phyloP scores from a whole-genome alignment of 2,888 invertebrate species.

The Synanthedon myopaeformis region DNA sequence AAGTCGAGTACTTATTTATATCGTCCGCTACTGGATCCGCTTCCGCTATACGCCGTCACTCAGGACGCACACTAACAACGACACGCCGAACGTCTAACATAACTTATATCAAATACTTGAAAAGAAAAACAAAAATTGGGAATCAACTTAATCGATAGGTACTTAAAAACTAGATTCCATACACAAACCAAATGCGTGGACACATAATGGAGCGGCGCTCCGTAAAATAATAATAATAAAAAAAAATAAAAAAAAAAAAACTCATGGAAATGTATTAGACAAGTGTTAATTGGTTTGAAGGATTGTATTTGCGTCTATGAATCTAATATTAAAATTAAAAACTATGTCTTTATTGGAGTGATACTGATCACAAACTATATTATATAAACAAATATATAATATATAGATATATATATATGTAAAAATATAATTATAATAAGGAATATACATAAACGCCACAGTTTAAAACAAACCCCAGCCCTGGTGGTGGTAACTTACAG shows the following conservation, averaged over 20 bases:
- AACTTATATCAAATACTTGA: constrained; percentile 32
- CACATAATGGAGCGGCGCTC: constrained; percentile 34
- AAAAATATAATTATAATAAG: constrained; percentile 39
- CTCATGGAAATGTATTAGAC: constrained; percentile 50
- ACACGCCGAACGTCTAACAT: too few relatives aligned
- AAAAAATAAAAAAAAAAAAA: constrained; percentile 23
- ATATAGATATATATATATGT: too few relatives aligned
- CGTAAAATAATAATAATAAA: constrained; percentile 11
- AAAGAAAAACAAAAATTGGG: constrained; percentile 35
- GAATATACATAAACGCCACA: constrained; percentile 49
- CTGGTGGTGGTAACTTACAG: not conserved
- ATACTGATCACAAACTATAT: constrained; percentile 47
- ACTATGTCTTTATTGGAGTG: constrained; percentile 68
- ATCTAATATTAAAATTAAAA: constrained; percentile 29
- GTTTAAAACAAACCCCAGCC: constrained; percentile 23
- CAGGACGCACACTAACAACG: too few relatives aligned
- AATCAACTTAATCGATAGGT: constrained; percentile 60
- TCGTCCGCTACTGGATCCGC: too few relatives aligned
- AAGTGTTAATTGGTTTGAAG: constrained; percentile 27
- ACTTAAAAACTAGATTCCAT: constrained; percentile 39
- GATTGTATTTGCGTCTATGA: constrained; percentile 49
- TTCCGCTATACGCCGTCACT: too few relatives aligned
- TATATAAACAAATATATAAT: too few relatives aligned
- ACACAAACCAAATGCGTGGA: constrained; percentile 43
- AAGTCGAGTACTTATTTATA: too few relatives aligned